Base-by-base conservation (phyloP, 2,113 vertebrate genomes). In the Eleginops maclovinus region DNA sequence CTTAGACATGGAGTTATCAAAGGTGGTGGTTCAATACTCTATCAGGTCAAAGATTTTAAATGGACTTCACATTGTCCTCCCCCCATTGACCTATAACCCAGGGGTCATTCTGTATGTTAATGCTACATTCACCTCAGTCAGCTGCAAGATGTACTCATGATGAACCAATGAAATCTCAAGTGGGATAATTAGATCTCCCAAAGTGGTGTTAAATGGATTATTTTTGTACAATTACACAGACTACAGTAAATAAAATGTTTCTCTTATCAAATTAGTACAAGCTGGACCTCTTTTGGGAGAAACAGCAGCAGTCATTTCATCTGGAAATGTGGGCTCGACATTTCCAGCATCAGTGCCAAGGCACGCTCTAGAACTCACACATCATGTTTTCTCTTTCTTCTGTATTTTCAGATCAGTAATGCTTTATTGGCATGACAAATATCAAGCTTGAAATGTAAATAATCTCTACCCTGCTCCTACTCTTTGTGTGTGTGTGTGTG, bases 311-410 rank as follows among this genome's bases (percentile, higher is more conserved):
- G n/a, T 40, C 58, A 54, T 76, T 83, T 81, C 63, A 75, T 68
- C 72, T 86, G 68, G 61, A 87, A 72, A 78, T 86, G 24, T 6
- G 5, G 49, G n/a, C 56, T 70, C 50, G 0, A 55, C 49, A 83
- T 55, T 59, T 24, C 44, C 21, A 17, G 11, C 31, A 56, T 53
- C 61, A 22, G 22, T 0, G 2, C 71, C 56, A 70, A 28, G 47
- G 31, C 3, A 15, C 53, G 19, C n/a, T 58, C 40, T 56, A 22
- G 21, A 11, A 3, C 21, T 28, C 71, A 4, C 62, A 55, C 28
- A 36, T 67, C 46, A 47, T 63, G 36, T 58, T 71, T 63, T 22
- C 31, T n/a, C 53, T 46, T 8, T 3, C 50, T 65, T 41, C 43
- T 75, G 6, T 44, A 6, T 47, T 49, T 43, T 73, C 55, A 59